Evolutionary conservation across 2,113 vertebrate genomes (phyloP).

Genomic region (Forbesichthys agassizii): DNA sequence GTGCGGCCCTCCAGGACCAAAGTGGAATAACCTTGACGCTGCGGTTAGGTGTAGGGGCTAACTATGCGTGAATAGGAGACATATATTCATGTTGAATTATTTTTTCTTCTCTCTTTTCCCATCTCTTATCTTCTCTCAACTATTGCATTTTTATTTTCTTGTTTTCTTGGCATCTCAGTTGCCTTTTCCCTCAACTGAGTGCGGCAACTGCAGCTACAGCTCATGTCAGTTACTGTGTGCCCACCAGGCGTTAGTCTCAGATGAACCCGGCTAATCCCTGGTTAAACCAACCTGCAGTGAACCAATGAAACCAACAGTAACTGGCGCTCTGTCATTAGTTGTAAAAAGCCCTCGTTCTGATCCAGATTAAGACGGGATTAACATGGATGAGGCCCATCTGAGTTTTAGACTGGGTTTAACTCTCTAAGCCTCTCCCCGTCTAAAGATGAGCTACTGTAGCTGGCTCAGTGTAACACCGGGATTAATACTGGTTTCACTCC

Average conservation of each 20-base stretch:
- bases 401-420: conserved; percentile 70
- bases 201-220: conserved; percentile 1
- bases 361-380: conserved; percentile 75
- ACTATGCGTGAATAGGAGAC: neutral
- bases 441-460: conserved; percentile 64
- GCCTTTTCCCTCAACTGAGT: conserved; percentile 12
- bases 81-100: neutral
- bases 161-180: neutral
- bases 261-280: conserved; percentile 63
- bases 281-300: conserved; percentile 64
- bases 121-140: neutral
- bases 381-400: conserved; percentile 68
- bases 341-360: conserved; percentile 66
- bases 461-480: conserved; percentile 64
- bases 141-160: neutral
- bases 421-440: conserved; percentile 69
- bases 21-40: neutral
- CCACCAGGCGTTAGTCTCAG: conserved; percentile 45
- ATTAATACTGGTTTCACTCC: conserved; percentile 70
- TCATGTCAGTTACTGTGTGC: conserved; percentile 29
- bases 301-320: conserved; percentile 62
- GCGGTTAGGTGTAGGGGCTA: neutral
- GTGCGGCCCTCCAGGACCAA: too few species aligned
- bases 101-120: neutral
- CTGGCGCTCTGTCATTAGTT: conserved; percentile 74